Percentiles rank a stretch among this genome's conserved stretches.
These are phyloP conservation scores for Mycteria americana DNA, from an alignment of 2,797 vertebrate genomes.

Conservation along the genomic window DNA sequence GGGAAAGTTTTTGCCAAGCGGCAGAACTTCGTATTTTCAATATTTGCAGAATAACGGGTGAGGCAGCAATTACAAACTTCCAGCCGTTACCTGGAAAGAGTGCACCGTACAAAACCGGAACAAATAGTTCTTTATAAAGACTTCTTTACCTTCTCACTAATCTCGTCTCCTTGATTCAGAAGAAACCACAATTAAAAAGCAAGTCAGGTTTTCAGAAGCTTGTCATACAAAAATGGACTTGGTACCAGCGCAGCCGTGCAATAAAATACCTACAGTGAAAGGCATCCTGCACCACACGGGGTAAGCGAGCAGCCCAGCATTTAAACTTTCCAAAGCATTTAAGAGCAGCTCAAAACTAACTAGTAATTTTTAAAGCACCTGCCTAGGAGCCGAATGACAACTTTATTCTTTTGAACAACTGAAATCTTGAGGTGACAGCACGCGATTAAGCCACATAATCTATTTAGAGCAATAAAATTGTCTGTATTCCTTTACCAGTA, in stretches of 20 bases:
- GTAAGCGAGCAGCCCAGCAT: background rate
- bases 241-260: background rate
- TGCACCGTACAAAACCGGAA: accelerated
- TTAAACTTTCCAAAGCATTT: too few relatives aligned
- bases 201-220: background rate
- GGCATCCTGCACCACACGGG: accelerated
- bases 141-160: accelerated
- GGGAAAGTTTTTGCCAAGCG: background rate
- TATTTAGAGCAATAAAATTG: accelerated
- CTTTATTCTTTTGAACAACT: background rate
- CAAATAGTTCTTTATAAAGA: background rate
- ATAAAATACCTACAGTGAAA: accelerated
- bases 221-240: accelerated
- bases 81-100: accelerated
- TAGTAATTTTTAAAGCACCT: background rate
- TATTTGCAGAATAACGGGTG: background rate
- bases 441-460: accelerated
- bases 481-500: background rate
- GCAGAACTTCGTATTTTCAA: accelerated
- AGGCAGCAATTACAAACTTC: background rate
- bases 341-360: background rate
- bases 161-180: too few relatives aligned
- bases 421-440: background rate
- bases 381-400: background rate
- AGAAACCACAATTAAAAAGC: background rate